Conservation (phyloP, 2,113 vertebrate genomes). For the Xiphias gladius region DNA sequence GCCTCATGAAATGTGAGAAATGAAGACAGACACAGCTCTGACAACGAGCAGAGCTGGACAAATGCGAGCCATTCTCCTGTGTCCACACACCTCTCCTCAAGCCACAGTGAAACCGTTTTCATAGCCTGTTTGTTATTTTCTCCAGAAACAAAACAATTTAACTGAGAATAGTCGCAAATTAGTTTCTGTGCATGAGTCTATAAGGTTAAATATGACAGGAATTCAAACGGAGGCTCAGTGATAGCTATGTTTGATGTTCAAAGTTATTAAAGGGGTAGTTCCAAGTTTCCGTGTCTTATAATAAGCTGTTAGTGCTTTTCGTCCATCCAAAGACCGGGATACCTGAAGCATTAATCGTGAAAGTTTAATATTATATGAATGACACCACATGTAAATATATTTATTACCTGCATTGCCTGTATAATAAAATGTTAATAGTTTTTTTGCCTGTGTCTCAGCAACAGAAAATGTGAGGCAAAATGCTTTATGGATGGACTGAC, state of each 20-base stretch:
- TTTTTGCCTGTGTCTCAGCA: background rate
- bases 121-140: slow-evolving; percentile 8
- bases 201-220: slow-evolving; percentile 19
- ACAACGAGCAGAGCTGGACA: slow-evolving; percentile 6
- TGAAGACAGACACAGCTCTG: slow-evolving; percentile 19
- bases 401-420: slow-evolving; percentile 35
- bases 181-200: slow-evolving; percentile 12
- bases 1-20: slow-evolving; percentile 55
- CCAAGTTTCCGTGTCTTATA: slow-evolving; percentile 20
- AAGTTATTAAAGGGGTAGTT: slow-evolving; percentile 58
- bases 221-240: slow-evolving; percentile 47
- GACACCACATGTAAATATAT: slow-evolving; percentile 3
- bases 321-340: slow-evolving; percentile 16
- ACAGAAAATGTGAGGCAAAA: slow-evolving; percentile 2
- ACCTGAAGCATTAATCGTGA: slow-evolving; percentile 27
- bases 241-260: slow-evolving; percentile 10
- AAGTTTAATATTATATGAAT: slow-evolving; percentile 9
- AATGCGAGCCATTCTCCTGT: slow-evolving; percentile 11
- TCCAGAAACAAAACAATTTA: slow-evolving; percentile 1
- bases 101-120: slow-evolving; percentile 29
- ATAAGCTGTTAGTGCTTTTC: slow-evolving; percentile 28
- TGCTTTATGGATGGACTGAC: slow-evolving; percentile 41
- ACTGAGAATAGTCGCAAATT: slow-evolving; percentile 1
- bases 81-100: slow-evolving; percentile 22
- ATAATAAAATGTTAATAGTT: slow-evolving; percentile 20